These are phyloP conservation scores for Takifugu bimaculatus DNA, from an alignment of 2,113 vertebrate species.

Conservation along the genomic window DNA sequence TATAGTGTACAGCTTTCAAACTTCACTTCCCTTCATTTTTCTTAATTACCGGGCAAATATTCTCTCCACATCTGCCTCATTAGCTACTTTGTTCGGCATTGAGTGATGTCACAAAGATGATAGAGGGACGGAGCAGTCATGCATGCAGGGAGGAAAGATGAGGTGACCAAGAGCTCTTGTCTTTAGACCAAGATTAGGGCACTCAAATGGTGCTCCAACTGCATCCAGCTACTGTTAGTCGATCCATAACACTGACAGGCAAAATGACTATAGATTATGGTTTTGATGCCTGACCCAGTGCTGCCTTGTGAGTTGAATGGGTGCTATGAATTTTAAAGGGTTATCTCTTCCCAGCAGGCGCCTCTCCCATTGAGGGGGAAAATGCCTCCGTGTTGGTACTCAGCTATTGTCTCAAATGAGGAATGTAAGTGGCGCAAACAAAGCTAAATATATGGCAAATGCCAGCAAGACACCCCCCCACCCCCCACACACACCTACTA, in stretches of 20 bases:
- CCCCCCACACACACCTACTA: neutral
- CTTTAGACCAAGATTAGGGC: constrained; percentile 53
- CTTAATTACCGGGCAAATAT: constrained; percentile 76
- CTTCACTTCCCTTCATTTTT: constrained; percentile 74
- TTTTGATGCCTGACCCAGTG: constrained; percentile 61
- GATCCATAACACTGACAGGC: constrained; percentile 53
- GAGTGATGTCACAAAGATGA: constrained; percentile 73
- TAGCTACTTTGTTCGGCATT: constrained; percentile 75
- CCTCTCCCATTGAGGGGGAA: constrained; percentile 40
- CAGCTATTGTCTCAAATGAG: constrained; percentile 58
- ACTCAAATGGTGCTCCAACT: constrained; percentile 51
- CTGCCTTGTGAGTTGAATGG: constrained; percentile 55
- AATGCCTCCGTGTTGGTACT: constrained; percentile 43
- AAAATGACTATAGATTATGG: constrained; percentile 57
- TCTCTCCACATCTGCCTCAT: constrained; percentile 71
- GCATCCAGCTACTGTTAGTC: constrained; percentile 51
- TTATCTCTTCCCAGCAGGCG: constrained; percentile 58
- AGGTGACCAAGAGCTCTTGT: constrained; percentile 56
- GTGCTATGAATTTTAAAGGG: constrained; percentile 52
- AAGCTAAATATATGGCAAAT: constrained; percentile 37
- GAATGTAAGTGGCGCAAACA: constrained; percentile 48
- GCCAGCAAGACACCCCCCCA: neutral
- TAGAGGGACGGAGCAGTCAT: constrained; percentile 65
- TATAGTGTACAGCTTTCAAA: constrained; percentile 66
- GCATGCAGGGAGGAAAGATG: constrained; percentile 38